These are phyloP conservation scores for Danio rerio DNA, from an alignment of 2,113 vertebrate genomes.

Conservation along the genomic window GRCz12tu NC_133189.1:19226501-19227000, in stretches of 20 bases:
- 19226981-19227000: not conserved
- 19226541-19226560: no score
- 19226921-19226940: not conserved
- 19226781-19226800: not conserved
- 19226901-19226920: conserved; percentile 25
- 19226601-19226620: no score
- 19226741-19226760: conserved; percentile 7
- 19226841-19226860: conserved; percentile 5
- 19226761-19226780: conserved; percentile 1
- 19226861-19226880: conserved; percentile 31
- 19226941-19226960: not conserved
- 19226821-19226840: not conserved
- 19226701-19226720: no score
- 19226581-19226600: no score
- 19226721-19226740: not conserved
- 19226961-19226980: not conserved
- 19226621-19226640: no score
- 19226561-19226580: no score
- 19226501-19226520: no score
- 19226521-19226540: no score
- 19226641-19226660: no score
- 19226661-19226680: not conserved
- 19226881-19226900: conserved; percentile 25
- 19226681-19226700: not conserved
- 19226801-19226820: no score